Evolutionary conservation across 2,113 vertebrate genomes (phyloP).

Genomic region (Coptodon bakossiorum): DNA sequence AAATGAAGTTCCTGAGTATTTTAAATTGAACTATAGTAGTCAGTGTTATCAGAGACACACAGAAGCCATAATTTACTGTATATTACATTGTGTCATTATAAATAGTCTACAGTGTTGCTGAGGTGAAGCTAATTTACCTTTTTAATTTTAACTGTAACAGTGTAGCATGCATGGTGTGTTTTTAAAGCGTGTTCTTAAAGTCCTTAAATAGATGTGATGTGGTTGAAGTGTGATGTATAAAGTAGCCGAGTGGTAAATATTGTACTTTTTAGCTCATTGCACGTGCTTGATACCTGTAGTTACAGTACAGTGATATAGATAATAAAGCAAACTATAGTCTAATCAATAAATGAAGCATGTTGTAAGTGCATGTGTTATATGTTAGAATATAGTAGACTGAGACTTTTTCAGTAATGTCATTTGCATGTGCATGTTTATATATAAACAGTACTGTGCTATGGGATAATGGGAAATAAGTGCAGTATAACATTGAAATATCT

Average conservation of each 20-base stretch:
- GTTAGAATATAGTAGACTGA: background rate
- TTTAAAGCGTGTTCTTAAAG: background rate
- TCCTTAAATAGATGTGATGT: background rate
- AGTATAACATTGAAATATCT: background rate
- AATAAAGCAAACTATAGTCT: background rate
- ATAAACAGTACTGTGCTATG: background rate
- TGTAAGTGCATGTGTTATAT: background rate
- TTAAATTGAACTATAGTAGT: background rate
- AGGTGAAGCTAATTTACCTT: background rate
- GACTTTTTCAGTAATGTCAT: background rate
- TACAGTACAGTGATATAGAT: background rate
- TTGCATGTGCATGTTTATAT: background rate
- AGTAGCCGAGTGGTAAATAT: background rate
- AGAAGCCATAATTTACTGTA: background rate
- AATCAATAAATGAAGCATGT: background rate
- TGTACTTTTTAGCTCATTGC: background rate
- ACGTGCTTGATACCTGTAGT: background rate
- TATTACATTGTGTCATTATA: background rate
- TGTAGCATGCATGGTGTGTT: background rate
- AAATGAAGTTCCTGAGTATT: background rate
- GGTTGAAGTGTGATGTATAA: background rate
- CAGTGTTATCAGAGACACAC: background rate
- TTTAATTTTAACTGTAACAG: rapidly evolving
- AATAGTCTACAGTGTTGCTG: background rate
- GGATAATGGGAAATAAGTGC: background rate